phyloP scores from a whole-genome alignment of 2,888 invertebrate species.

The Melieria omissa region DNA sequence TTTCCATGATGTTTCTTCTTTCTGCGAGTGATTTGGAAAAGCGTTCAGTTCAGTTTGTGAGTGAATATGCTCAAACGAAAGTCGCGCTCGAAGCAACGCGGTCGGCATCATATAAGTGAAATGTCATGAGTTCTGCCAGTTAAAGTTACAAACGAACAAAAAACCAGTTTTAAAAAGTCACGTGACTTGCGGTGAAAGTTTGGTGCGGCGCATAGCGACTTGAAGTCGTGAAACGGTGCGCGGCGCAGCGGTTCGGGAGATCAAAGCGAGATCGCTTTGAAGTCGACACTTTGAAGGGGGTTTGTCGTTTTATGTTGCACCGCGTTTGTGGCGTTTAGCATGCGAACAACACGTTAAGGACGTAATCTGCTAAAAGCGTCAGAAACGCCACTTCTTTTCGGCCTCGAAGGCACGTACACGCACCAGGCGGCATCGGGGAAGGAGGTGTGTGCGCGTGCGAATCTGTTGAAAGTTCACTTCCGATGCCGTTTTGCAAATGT shows the following conservation, averaged over 20 bases:
- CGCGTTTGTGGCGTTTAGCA: neutral
- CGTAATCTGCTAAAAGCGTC: conserved; percentile 15
- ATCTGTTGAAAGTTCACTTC: conserved; percentile 35
- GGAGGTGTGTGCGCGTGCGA: conserved; percentile 1
- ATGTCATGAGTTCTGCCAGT: conserved; percentile 15
- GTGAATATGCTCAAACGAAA: conserved; percentile 55
- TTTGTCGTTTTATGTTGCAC: neutral
- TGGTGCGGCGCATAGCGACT: conserved; percentile 1
- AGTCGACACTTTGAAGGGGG: neutral
- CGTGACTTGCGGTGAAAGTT: conserved; percentile 23
- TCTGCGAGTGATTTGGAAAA: conserved; percentile 26
- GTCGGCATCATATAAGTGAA: conserved; percentile 42
- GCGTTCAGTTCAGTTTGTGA: conserved; percentile 16
- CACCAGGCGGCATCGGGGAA: neutral
- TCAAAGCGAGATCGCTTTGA: no score
- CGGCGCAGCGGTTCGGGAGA: no score
- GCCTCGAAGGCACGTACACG: neutral
- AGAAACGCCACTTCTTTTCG: conserved; percentile 11
- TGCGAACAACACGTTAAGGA: neutral
- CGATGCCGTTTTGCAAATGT: conserved; percentile 38
- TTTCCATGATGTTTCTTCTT: conserved; percentile 18
- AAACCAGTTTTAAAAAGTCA: conserved; percentile 12
- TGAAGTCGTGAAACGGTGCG: no score
- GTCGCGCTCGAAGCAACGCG: conserved; percentile 57
- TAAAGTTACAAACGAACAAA: conserved; percentile 19